Conservation (phyloP, 2,888 invertebrate species). For the Electrophaes corylata region DNA sequence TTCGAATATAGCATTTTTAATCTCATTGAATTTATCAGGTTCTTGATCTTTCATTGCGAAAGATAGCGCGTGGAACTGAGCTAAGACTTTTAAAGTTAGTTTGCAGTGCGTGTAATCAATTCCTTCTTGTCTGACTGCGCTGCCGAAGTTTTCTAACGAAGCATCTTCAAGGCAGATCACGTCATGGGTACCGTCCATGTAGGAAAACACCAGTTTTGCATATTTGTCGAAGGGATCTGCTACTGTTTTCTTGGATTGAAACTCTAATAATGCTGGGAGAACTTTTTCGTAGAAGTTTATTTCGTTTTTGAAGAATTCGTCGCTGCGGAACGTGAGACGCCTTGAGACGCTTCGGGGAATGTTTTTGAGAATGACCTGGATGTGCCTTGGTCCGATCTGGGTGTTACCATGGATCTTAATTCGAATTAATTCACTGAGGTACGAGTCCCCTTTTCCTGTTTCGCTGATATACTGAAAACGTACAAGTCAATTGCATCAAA, state of each 20-base stretch:
- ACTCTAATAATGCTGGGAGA: slow-evolving; percentile 73
- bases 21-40: slow-evolving; percentile 72
- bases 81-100: slow-evolving; percentile 78
- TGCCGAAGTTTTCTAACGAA: slow-evolving; percentile 66
- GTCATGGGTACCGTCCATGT: slow-evolving; percentile 82
- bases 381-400: slow-evolving; percentile 51
- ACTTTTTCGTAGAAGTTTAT: slow-evolving; percentile 86
- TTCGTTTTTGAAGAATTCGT: slow-evolving; percentile 89
- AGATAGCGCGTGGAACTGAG: slow-evolving; percentile 85
- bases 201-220: slow-evolving; percentile 70
- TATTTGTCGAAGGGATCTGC: slow-evolving; percentile 81
- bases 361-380: slow-evolving; percentile 86
- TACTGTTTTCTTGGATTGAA: slow-evolving; percentile 64
- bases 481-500: neutral
- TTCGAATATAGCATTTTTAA: slow-evolving; percentile 75
- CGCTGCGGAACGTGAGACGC: slow-evolving; percentile 86
- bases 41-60: slow-evolving; percentile 84
- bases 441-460: slow-evolving; percentile 87
- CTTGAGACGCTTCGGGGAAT: slow-evolving; percentile 86
- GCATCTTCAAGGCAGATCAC: slow-evolving; percentile 84
- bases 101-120: slow-evolving; percentile 79
- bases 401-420: slow-evolving; percentile 81
- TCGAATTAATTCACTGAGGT: slow-evolving; percentile 86
- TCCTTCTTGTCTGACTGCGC: slow-evolving; percentile 76
- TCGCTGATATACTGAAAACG: slow-evolving; percentile 67